Base-by-base conservation (phyloP, 2,888 invertebrate genomes). In the Ormyrus rosae region DNA sequence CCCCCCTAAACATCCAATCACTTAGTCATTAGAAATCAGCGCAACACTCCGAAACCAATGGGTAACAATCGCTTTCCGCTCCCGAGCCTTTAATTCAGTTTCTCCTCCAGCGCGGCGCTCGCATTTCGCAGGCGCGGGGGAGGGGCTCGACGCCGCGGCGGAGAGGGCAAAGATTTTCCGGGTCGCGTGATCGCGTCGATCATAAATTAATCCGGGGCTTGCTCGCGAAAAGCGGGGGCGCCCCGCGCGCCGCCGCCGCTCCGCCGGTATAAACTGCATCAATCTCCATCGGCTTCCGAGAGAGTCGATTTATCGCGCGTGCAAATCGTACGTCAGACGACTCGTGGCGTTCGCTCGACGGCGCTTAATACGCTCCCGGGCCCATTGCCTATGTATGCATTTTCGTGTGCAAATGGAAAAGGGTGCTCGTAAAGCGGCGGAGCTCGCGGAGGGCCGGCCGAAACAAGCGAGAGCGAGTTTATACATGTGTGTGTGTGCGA, bases 161-260 rank as follows among this genome's bases (percentile, higher is more conserved):
- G 50, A 56, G 70, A 51, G 45, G 34, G 34, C 34, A 4, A 34
- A 34, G 34, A 34, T 34, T 50, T 46, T 65, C 11, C 10, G 34
- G 34, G 34, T 34, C 34, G 34, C 3, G 34, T 34, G 34, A 34
- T 34, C 4, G 46, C 55, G 5, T 51, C 55, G 64, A 60, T 75
- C 78, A 72, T 78, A 70, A 78, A 78, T 78, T 78, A 78, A 78
- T 67, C 51, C 34, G 34, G 34, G 34, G 34, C 34, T 34, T 34
- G 34, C 34, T 34, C 34, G 34, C 34, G 34, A 34, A 34, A 34
- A 34, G 34, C 34, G 34, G 1, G 34, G 34, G 34, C 34, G 10
- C 3, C 45, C 4, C n/a, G 7, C 51, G 9, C 19, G 50, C 58
- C 3, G n/a, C 9, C 13, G 70, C 13, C 55, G 13, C 19, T 13